These are phyloP conservation scores for Rhynchotus rufescens DNA, from an alignment of 2,797 vertebrate species.

Conservation along the genomic window DNA sequence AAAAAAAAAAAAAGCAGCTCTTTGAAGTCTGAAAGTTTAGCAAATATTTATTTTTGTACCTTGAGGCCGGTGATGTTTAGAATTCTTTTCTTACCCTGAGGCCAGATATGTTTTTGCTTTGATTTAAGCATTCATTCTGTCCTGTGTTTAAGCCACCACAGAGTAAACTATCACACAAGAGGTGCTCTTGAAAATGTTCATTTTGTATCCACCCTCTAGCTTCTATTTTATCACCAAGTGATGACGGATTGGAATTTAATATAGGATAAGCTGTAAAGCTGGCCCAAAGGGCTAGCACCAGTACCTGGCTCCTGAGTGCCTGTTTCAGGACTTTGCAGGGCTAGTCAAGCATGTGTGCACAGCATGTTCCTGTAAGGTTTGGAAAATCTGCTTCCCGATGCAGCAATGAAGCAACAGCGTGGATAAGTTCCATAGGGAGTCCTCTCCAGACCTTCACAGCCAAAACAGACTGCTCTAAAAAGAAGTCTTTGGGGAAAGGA, in stretches of 20 bases:
- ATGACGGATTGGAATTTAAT: constrained; percentile 43
- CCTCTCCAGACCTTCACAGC: not conserved
- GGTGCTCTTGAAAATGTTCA: not conserved
- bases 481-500: not conserved
- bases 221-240: constrained; percentile 38
- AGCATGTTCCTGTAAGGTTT: not conserved
- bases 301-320: not conserved
- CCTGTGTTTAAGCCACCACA: constrained; percentile 20
- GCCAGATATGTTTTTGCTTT: constrained; percentile 16
- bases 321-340: not conserved
- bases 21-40: constrained; percentile 20
- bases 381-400: not conserved
- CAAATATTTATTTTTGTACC: constrained; percentile 40
- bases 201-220: constrained; percentile 17
- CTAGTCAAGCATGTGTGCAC: not conserved
- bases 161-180: not conserved
- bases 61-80: not conserved
- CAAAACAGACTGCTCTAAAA: not conserved
- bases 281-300: not conserved
- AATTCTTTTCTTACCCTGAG: constrained; percentile 28
- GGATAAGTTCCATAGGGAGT: not conserved
- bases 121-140: constrained; percentile 36
- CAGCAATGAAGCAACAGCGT: not conserved
- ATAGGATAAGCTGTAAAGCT: constrained; percentile 14
- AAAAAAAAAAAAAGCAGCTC: not conserved